Percentiles rank a stretch among this genome's conserved stretches.
Conservation (phyloP, 2,797 vertebrate species). For the Hydrocynus forskahlii region DNA sequence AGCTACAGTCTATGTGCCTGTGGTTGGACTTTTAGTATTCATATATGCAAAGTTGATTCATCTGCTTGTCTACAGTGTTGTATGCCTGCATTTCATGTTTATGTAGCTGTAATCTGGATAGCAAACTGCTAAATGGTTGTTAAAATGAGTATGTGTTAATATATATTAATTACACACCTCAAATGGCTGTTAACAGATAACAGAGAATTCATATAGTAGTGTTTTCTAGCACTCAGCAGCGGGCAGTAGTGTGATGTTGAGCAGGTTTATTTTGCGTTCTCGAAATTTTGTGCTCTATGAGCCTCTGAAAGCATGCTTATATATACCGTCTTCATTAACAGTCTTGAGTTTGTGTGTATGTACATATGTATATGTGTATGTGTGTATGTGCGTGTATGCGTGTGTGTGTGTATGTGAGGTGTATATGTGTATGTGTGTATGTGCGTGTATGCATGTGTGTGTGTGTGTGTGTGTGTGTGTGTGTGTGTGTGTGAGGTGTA, state of each 20-base stretch:
- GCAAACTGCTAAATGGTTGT: not conserved
- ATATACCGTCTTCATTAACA: constrained; percentile 41
- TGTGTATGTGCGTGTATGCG: constrained; percentile 53
- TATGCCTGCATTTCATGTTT: not conserved
- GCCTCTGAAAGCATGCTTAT: constrained; percentile 44
- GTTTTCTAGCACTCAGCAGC: not conserved
- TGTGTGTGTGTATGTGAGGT: too few relatives aligned
- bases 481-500: too few relatives aligned
- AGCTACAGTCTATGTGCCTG: too few relatives aligned
- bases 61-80: not conserved
- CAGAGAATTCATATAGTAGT: too few relatives aligned
- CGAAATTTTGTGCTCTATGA: constrained; percentile 22
- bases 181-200: not conserved
- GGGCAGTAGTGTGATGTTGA: not conserved
- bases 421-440: too few relatives aligned
- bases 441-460: not conserved
- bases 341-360: constrained; percentile 41
- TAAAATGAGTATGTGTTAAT: not conserved
- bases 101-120: not conserved
- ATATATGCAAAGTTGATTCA: not conserved
- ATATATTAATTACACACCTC: not conserved
- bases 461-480: too few relatives aligned
- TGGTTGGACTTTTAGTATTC: not conserved
- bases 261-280: too few relatives aligned
- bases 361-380: constrained; percentile 15